Evolutionary conservation across 64 coral and sea anemone genomes (phyloP), one percentile per base, ranked within the genome.

Genomic region (Pocillopora verrucosa): DNA sequence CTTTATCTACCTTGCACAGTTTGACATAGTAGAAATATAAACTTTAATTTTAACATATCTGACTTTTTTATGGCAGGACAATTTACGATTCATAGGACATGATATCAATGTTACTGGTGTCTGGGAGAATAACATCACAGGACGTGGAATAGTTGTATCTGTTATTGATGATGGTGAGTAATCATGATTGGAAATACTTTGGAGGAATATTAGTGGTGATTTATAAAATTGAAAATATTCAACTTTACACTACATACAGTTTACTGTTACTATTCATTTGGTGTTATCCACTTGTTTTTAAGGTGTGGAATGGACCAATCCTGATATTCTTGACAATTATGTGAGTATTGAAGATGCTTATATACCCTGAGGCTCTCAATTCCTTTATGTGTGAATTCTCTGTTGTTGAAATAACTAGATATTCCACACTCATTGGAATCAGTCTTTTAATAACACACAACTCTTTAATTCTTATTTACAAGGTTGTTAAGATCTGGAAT

Each of bases 291-390:
- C 16, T 51, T 25, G 13, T 74, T 41, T 79, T 57, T 11, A 70
- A 98, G 96, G 96, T 65, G 93, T 98, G 62, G 96, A 98, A 45
- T 98, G 96, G 96, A 98, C 96, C 87, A 98, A 98, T 74, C 96
- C 96, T 56, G 96, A 98, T 74, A 98, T 98, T 65, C 88, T 98
- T 87, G 96, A 98, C 19, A 98, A 98, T 79, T 98, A 98, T 91
- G 96, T 98, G 91, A 98, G 96, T 92, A 36, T 60, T 59, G 63
- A 12, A 72, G 26, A 78, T 16, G n/a, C 4, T 9, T 14, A 19
- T 83, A 34, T 61, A 4, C 16, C 60, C 14, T 63, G 26, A 34
- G 35, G 34, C 0, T 51, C 63, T 82, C 30, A 14, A 12, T 82
- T 64, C 34, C 16, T 13, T 20, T 17, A 68, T 22, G 24, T 22